These are phyloP conservation scores for Acipenser transmontanus DNA, from an alignment of 2,797 vertebrate species.

Conservation along the genomic window DNA sequence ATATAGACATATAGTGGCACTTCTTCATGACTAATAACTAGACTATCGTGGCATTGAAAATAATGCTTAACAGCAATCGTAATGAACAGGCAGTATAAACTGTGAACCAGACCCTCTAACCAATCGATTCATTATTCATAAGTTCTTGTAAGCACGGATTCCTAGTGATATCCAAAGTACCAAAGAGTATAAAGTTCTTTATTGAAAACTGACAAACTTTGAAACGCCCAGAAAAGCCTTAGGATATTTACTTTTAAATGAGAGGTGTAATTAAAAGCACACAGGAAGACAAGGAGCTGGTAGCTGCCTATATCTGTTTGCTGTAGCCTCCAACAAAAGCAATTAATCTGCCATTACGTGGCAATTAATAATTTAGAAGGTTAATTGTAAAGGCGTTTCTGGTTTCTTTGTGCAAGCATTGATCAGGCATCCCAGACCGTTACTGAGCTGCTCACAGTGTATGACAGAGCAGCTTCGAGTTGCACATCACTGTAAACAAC, in stretches of 20 bases:
- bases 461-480: not conserved
- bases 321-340: not conserved
- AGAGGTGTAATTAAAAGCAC: not conserved
- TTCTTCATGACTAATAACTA: too few species aligned
- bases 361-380: conserved; percentile 3
- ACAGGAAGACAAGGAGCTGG: not conserved
- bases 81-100: too few species aligned
- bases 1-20: too few species aligned
- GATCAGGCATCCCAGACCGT: not conserved
- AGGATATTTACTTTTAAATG: not conserved
- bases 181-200: too few species aligned
- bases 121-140: too few species aligned
- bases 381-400: not conserved
- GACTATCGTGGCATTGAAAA: too few species aligned
- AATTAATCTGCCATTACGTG: not conserved
- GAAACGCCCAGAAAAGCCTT: too few species aligned
- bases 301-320: not conserved
- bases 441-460: not conserved
- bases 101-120: too few species aligned
- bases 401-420: conserved; percentile 7
- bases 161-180: too few species aligned
- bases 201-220: too few species aligned
- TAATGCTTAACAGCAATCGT: too few species aligned
- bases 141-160: too few species aligned
- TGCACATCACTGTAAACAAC: not conserved